Evolutionary conservation across 2,888 invertebrate species (phyloP).

Genomic region (Drosophila pegasa): DNA sequence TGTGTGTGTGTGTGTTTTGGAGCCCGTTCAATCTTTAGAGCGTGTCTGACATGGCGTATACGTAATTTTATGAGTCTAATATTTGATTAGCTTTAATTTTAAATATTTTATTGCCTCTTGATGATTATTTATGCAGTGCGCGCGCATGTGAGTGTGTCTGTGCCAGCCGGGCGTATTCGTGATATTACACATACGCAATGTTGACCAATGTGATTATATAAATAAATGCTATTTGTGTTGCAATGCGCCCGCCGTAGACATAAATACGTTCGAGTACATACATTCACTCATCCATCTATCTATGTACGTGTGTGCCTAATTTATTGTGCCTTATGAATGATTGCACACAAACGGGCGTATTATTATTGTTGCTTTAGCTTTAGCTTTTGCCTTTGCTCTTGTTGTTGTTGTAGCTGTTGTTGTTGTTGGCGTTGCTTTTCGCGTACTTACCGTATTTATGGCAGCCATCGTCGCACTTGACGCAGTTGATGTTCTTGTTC

Average conservation of each 20-base stretch:
- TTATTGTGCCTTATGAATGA: conserved; percentile 58
- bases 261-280: neutral
- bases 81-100: conserved; percentile 39
- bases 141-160: conserved; percentile 2
- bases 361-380: conserved; percentile 38
- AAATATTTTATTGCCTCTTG: conserved; percentile 39
- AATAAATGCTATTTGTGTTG: conserved; percentile 43
- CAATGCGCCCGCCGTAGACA: conserved; percentile 24
- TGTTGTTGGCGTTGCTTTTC: conserved; percentile 38
- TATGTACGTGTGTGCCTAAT: conserved; percentile 8
- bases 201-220: conserved; percentile 48
- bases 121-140: conserved; percentile 39
- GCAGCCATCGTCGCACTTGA: conserved; percentile 83
- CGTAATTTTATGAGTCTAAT: conserved; percentile 47
- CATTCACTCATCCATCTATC: neutral
- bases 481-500: conserved; percentile 69
- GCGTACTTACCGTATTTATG: conserved; percentile 84
- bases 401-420: conserved; percentile 19
- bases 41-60: conserved; percentile 41
- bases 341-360: conserved; percentile 39
- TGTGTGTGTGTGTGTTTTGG: neutral
- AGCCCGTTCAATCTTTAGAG: conserved; percentile 1
- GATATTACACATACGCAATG: conserved; percentile 50
- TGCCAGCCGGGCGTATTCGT: conserved; percentile 21
- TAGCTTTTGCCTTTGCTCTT: conserved; percentile 16